phyloP scores from a whole-genome alignment of 2,888 invertebrate species.

The Ochlodes sylvanus region DNA sequence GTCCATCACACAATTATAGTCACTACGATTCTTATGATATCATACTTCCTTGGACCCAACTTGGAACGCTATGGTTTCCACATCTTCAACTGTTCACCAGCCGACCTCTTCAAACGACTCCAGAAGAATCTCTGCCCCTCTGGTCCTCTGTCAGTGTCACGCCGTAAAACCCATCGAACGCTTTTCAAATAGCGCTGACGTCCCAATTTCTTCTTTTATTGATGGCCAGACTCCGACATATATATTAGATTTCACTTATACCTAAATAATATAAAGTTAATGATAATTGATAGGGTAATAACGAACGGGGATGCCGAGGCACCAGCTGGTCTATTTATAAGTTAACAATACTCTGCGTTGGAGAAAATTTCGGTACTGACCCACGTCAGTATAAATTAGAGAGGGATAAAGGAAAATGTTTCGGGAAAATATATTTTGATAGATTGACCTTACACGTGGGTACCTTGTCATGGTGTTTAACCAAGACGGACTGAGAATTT shows the following conservation, averaged over 20 bases:
- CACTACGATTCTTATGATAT: too few relatives aligned
- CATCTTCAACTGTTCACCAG: too few relatives aligned
- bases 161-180: too few relatives aligned
- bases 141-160: too few relatives aligned
- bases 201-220: too few relatives aligned
- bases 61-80: too few relatives aligned
- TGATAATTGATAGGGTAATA: slow-evolving; percentile 12
- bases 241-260: background rate
- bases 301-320: background rate
- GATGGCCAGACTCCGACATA: too few relatives aligned
- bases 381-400: slow-evolving; percentile 29
- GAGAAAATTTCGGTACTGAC: slow-evolving; percentile 22
- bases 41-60: too few relatives aligned
- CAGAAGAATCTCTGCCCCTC: too few relatives aligned
- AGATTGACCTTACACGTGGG: slow-evolving; percentile 2
- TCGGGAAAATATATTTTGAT: slow-evolving; percentile 20
- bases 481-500: background rate
- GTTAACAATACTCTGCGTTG: slow-evolving; percentile 17
- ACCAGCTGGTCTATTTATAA: slow-evolving; percentile 19
- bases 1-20: too few relatives aligned
- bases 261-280: background rate
- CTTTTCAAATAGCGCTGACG: too few relatives aligned
- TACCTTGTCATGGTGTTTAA: background rate
- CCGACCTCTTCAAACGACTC: too few relatives aligned
- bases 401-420: slow-evolving; percentile 24